Evolutionary conservation across 2,797 vertebrate genomes (phyloP), one percentile per base, ranked within the genome.

Genomic region (Remorina albescens): DNA sequence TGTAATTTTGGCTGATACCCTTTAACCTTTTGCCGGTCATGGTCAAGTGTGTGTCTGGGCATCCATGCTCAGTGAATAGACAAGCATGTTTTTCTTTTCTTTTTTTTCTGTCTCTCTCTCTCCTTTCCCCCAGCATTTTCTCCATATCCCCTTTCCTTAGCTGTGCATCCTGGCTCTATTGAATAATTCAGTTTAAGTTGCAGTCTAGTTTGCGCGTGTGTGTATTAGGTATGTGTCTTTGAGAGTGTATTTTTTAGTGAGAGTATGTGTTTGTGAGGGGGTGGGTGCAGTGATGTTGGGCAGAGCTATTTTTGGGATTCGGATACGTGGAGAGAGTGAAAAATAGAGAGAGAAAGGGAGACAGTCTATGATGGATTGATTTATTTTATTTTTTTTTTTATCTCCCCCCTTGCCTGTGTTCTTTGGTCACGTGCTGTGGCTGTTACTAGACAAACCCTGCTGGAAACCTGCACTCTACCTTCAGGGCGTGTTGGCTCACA

Each of bases 141-240:
- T 53, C 87, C 57, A 36, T 78, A 76, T 67, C 44, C 26, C 13
- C 80, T 84, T 83, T 61, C 84, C 80, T 74, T 74, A 82, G 62
- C 73, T 80, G 70, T 89, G 82, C 61, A 75, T 84, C 84, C 78
- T 72, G 75, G 49, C 68, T 87, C 77, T 85, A 70, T 71, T 91
- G 80, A 92, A 92, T 90, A 63, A 89, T 90, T 92, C 86, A 89
- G 70, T 71, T 78, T 79, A 67, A 83, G 83, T 85, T 72, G 57
- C 78, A 84, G 82, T 74, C 59, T 55, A 70, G 84, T 78, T 85
- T 44, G 64, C 49, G 78, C 3, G 63, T 28, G 75, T 65, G 71
- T 76, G 28, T 81, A 56, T 68, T 53, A 41, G 16, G 57, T 63
- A 56, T 64, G 61, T 77, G 76, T 49, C 28, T 84, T 9, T 68